phyloP scores from a whole-genome alignment of 2,113 vertebrate genomes.

The Actenoides lindsayi region DNA sequence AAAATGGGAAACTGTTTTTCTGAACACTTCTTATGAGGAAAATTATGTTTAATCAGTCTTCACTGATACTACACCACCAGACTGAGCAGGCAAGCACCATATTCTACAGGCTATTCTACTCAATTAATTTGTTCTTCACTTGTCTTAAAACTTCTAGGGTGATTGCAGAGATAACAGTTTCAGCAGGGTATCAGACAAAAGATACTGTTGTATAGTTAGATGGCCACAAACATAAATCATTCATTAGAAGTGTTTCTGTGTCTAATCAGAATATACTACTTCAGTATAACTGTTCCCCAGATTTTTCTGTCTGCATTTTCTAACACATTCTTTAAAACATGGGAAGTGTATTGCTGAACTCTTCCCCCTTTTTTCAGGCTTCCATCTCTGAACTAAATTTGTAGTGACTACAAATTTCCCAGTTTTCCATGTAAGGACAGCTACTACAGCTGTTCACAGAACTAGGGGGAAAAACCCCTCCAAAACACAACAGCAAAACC shows the following conservation, averaged over 20 bases:
- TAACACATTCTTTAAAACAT: background rate
- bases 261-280: background rate
- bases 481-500: background rate
- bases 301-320: background rate
- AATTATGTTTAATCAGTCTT: constrained; percentile 14
- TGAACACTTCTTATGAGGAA: background rate
- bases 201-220: background rate
- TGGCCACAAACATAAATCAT: background rate
- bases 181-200: background rate
- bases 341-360: background rate
- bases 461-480: too few species aligned
- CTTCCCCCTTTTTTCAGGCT: background rate
- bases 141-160: background rate
- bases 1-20: constrained; percentile 8
- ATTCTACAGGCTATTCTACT: background rate
- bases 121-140: background rate
- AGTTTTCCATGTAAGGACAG: background rate
- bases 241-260: background rate
- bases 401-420: background rate
- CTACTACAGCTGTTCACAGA: background rate
- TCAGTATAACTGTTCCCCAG: background rate
- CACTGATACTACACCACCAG: background rate
- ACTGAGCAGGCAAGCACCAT: background rate
- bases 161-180: background rate
- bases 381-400: background rate